Conservation (phyloP, 1,140 invertebrate genomes). For the Drosophila eugracilis region DNA sequence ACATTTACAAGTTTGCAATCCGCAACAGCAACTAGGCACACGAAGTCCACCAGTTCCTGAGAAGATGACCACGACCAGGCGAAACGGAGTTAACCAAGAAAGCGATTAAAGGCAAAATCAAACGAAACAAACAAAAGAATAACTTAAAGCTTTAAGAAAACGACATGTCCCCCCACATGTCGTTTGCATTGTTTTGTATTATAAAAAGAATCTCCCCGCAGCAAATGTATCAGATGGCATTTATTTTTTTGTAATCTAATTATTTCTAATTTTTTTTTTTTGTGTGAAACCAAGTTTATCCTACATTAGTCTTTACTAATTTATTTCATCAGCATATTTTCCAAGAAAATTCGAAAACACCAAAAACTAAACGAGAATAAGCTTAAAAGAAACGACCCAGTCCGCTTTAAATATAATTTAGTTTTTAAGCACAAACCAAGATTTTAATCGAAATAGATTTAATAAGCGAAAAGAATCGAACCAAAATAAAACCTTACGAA, state of each 20-base stretch:
- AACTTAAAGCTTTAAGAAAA: slow-evolving; percentile 69
- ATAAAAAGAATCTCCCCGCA: slow-evolving; percentile 54
- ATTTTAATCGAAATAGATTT: slow-evolving; percentile 55
- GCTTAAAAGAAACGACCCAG: slow-evolving; percentile 36
- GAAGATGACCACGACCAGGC: slow-evolving; percentile 37
- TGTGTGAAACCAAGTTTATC: slow-evolving; percentile 46
- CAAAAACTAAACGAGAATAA: slow-evolving; percentile 41
- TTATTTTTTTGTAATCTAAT: slow-evolving; percentile 52
- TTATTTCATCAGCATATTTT: slow-evolving; percentile 59
- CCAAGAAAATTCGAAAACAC: slow-evolving; percentile 44
- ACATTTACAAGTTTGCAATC: slow-evolving; percentile 55
- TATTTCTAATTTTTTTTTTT: slow-evolving; percentile 18
- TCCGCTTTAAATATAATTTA: slow-evolving; percentile 64
- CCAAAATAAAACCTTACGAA: slow-evolving; percentile 29
- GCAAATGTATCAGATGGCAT: slow-evolving; percentile 55
- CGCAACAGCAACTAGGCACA: slow-evolving; percentile 50
- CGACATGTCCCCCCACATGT: slow-evolving; percentile 23
- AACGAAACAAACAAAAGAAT: slow-evolving; percentile 43
- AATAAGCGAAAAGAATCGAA: slow-evolving; percentile 36
- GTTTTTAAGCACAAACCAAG: slow-evolving; percentile 44
- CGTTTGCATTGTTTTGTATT: slow-evolving; percentile 60
- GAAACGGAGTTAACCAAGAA: slow-evolving; percentile 44
- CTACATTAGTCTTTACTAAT: slow-evolving; percentile 49
- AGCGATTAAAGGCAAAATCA: slow-evolving; percentile 29
- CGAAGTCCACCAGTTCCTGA: slow-evolving; percentile 70